Evolutionary conservation across 1,140 invertebrate genomes (phyloP).

Genomic region (Acyrthosiphon pisum): DNA sequence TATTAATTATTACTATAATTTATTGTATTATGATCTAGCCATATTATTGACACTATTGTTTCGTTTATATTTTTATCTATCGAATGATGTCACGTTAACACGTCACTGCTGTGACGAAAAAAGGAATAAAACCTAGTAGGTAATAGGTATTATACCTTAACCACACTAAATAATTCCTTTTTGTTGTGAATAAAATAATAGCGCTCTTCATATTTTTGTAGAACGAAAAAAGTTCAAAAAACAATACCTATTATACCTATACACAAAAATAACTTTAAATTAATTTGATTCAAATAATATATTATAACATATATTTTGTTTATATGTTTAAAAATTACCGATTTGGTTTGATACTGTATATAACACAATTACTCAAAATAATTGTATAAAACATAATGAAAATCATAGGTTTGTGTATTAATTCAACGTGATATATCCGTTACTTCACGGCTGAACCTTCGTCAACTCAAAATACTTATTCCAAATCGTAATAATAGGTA

Average conservation of each 20-base stretch:
- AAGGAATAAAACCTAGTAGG: not conserved
- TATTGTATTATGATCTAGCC: not conserved
- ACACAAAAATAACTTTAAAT: not conserved
- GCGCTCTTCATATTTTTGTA: not conserved
- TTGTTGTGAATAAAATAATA: not conserved
- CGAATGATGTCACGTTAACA: not conserved
- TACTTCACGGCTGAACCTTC: not conserved
- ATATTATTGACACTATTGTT: not conserved
- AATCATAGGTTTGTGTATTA: too few relatives aligned
- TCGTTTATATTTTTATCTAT: not conserved
- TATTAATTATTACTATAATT: not conserved
- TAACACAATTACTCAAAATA: not conserved
- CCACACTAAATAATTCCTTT: not conserved
- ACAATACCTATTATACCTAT: not conserved
- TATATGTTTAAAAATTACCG: too few relatives aligned
- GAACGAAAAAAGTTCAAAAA: not conserved
- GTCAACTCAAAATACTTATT: not conserved
- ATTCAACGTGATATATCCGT: not conserved
- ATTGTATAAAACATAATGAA: not conserved
- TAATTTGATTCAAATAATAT: not conserved
- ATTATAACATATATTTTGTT: too few relatives aligned
- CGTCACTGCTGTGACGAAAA: not conserved
- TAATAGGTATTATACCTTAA: not conserved
- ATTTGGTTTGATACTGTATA: too few relatives aligned
- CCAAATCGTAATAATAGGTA: not conserved